phyloP scores from a whole-genome alignment of 2,888 invertebrate genomes.

The Eumerus sabulonum region DNA sequence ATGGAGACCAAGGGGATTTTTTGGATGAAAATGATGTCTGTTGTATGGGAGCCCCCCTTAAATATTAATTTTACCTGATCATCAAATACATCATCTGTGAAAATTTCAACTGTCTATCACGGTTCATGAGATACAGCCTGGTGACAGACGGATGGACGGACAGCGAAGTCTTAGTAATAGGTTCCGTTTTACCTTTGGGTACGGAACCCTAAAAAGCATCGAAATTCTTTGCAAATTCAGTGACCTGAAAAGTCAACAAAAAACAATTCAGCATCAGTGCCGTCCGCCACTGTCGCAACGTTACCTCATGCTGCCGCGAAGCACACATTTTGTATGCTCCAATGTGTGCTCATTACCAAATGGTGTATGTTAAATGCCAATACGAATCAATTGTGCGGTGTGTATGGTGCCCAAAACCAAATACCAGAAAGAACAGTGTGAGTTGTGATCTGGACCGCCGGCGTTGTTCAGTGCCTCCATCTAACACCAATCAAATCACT shows the following conservation, averaged over 20 bases:
- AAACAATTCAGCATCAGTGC: not conserved
- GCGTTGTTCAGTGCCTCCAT: slow-evolving; percentile 8
- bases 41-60: too few relatives aligned
- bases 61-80: too few relatives aligned
- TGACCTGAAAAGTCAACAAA: slow-evolving; percentile 38
- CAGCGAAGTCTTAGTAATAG: too few relatives aligned
- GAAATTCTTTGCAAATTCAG: slow-evolving; percentile 48
- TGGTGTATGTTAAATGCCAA: slow-evolving; percentile 65
- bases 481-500: slow-evolving; percentile 56
- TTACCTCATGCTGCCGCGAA: not conserved
- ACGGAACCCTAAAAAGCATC: too few relatives aligned
- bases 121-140: too few relatives aligned
- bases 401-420: slow-evolving; percentile 53
- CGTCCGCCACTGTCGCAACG: not conserved
- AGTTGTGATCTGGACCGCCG: slow-evolving; percentile 64
- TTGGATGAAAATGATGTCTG: too few relatives aligned
- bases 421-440: slow-evolving; percentile 27
- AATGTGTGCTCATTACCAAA: slow-evolving; percentile 66
- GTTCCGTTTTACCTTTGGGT: too few relatives aligned
- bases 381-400: slow-evolving; percentile 64
- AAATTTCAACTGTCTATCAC: too few relatives aligned
- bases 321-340: slow-evolving; percentile 42
- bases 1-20: too few relatives aligned
- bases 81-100: too few relatives aligned
- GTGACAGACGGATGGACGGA: too few relatives aligned